Base-by-base conservation (phyloP, 2,113 vertebrate genomes). In the Eudorcas thomsonii region DNA sequence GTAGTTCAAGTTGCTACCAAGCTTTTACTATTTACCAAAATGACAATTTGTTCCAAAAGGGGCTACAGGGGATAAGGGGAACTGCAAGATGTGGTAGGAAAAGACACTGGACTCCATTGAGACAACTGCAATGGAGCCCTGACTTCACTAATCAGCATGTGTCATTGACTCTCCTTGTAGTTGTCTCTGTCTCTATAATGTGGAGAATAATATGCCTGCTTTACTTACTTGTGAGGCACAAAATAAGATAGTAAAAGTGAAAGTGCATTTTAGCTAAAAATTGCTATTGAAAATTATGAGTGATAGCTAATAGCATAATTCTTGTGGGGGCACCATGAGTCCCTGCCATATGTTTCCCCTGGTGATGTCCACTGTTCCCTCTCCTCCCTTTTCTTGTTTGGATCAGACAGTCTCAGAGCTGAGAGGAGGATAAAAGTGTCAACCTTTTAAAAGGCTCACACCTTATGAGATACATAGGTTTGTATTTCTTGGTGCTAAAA, bases 401-500 rank as follows among this genome's bases (percentile, higher is more conserved):
- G 71, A 93, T 98, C 91, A 98, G 91, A 97, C 80, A 97, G 54
- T 36, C 36, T n/a, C 77, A 96, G 57, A 80, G 30, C 19, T 84
- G 92, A 97, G 92, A 97, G 19, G 87, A 95, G 96, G 97, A 98
- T 98, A 96, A 97, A 98, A 98, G 67, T 84, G 88, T 97, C 96
- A 97, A 14, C 10, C 52, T 97, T 98, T 98, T 97, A 93, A 96
- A 98, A 97, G 98, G 91, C 94, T 88, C 33, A 19, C 52, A 96
- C 92, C 94, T 98, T 98, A 97, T 90, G 96, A 98, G 98, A 98
- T 94, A 97, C 97, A 97, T 30, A 96, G 62, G 92, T 98, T 98
- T 98, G 92, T 98, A 97, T 98, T 98, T 98, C 98, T 92, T 96
- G 74, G 67, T 98, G 91, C 81, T 98, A 95, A 98, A 97, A 97